These are phyloP conservation scores for Tetanocera ferruginea DNA, from an alignment of 2,888 invertebrate genomes.

Conservation along the genomic window DNA sequence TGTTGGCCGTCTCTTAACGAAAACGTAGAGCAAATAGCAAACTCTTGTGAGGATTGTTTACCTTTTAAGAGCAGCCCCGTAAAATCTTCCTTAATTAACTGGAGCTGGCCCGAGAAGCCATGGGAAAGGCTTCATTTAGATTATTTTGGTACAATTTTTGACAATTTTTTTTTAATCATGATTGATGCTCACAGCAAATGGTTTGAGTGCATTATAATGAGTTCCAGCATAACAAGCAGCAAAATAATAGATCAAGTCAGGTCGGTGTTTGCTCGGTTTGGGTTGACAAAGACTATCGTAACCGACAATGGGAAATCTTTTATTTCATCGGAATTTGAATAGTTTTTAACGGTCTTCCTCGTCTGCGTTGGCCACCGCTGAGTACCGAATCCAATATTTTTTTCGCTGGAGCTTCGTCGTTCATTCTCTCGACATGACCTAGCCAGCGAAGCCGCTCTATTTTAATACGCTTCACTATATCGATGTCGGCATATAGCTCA, in stretches of 20 bases:
- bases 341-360: no score
- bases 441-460: no score
- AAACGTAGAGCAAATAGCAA: neutral
- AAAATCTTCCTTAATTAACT: neutral
- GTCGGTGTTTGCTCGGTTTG: neutral
- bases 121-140: no score
- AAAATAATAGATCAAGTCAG: neutral
- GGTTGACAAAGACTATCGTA: neutral
- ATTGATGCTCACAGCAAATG: conserved; percentile 6
- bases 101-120: neutral
- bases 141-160: no score
- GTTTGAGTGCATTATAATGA: neutral
- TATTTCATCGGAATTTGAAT: neutral
- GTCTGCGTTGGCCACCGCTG: no score
- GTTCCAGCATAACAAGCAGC: neutral
- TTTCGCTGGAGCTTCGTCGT: no score
- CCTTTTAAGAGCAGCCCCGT: neutral
- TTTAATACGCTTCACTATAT: no score
- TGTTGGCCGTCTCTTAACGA: neutral
- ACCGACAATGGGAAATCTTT: neutral
- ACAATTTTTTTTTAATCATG: neutral
- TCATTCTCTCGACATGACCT: no score
- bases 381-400: no score
- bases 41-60: neutral
- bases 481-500: no score